A percentile compares a stretch with the other conserved stretches of the same genome.
These are phyloP conservation scores for Monomorium pharaonis DNA, from an alignment of 1,140 invertebrate genomes.

Conservation along the genomic window DNA sequence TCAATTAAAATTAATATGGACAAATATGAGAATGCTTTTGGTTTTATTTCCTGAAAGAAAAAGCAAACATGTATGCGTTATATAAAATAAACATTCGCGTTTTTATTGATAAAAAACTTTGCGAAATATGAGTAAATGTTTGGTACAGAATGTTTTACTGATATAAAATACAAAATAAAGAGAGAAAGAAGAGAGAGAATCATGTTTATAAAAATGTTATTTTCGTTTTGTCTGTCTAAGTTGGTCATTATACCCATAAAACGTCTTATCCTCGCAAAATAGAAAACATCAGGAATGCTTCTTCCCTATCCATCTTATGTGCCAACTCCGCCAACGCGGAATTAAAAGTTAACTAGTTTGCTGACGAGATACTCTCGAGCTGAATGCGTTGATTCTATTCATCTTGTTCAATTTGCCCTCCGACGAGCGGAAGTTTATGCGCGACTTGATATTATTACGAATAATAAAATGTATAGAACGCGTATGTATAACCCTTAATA, in stretches of 20 bases:
- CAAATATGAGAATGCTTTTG: not conserved
- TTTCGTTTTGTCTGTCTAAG: not conserved
- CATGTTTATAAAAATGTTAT: not conserved
- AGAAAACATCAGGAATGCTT: not conserved
- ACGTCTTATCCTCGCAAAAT: not conserved
- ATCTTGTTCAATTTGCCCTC: slow-evolving; percentile 16
- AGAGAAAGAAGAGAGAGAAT: too few relatives aligned
- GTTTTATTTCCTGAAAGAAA: not conserved
- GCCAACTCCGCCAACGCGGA: not conserved
- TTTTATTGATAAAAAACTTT: not conserved
- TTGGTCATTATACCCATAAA: not conserved
- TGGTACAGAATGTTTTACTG: not conserved
- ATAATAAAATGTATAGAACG: not conserved
- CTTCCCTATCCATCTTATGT: not conserved
- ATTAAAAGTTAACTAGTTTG: slow-evolving; percentile 45
- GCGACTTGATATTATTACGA: not conserved
- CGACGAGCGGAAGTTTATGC: slow-evolving; percentile 13
- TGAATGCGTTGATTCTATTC: slow-evolving; percentile 39
- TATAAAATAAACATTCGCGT: not conserved
- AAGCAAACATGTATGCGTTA: not conserved
- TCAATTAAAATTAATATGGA: not conserved
- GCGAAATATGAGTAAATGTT: not conserved
- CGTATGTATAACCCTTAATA: not conserved
- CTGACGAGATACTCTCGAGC: not conserved
- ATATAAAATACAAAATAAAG: not conserved